These are phyloP conservation scores for Episyrphus balteatus DNA, from an alignment of 1,140 invertebrate species.

Conservation along the genomic window DNA sequence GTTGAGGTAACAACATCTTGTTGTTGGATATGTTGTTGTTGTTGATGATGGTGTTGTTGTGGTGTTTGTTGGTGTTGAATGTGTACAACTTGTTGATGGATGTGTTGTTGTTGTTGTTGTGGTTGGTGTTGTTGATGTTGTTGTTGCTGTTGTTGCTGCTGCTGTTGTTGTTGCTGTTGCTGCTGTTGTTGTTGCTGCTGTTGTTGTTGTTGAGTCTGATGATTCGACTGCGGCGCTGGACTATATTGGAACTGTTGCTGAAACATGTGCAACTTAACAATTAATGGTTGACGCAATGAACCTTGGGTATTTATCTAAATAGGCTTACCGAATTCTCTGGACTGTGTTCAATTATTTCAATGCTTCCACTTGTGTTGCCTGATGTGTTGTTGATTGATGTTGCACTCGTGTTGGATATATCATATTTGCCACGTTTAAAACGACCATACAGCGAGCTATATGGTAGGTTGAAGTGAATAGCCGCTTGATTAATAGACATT, in stretches of 20 bases:
- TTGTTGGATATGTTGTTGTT: slow-evolving; percentile 21
- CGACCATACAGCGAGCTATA: slow-evolving; percentile 80
- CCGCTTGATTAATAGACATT: slow-evolving; percentile 87
- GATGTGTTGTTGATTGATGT: slow-evolving; percentile 30
- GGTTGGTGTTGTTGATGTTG: slow-evolving; percentile 19
- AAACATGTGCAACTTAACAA: slow-evolving; percentile 35
- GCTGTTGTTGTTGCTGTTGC: slow-evolving; percentile 22
- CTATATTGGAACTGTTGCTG: slow-evolving; percentile 37
- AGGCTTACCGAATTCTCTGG: slow-evolving; percentile 36
- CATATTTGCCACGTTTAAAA: slow-evolving; percentile 64
- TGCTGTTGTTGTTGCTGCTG: slow-evolving; percentile 19
- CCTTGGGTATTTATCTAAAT: not conserved
- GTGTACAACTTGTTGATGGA: slow-evolving; percentile 35
- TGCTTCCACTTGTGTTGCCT: slow-evolving; percentile 34
- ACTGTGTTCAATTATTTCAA: slow-evolving; percentile 37
- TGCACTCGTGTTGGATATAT: slow-evolving; percentile 25
- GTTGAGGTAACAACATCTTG: slow-evolving; percentile 33
- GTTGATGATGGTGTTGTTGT: slow-evolving; percentile 26
- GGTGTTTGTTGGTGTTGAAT: slow-evolving; percentile 26
- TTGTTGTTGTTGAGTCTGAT: not conserved
- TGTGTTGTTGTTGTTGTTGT: slow-evolving; percentile 31
- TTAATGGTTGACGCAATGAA: slow-evolving; percentile 9
- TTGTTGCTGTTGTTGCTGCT: slow-evolving; percentile 21
- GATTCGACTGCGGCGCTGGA: slow-evolving; percentile 20
- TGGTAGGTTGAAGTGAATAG: slow-evolving; percentile 82